A percentile compares a stretch with the other conserved stretches of the same genome.
phyloP scores from a whole-genome alignment of 2,113 vertebrate species.

The Apus apus region DNA sequence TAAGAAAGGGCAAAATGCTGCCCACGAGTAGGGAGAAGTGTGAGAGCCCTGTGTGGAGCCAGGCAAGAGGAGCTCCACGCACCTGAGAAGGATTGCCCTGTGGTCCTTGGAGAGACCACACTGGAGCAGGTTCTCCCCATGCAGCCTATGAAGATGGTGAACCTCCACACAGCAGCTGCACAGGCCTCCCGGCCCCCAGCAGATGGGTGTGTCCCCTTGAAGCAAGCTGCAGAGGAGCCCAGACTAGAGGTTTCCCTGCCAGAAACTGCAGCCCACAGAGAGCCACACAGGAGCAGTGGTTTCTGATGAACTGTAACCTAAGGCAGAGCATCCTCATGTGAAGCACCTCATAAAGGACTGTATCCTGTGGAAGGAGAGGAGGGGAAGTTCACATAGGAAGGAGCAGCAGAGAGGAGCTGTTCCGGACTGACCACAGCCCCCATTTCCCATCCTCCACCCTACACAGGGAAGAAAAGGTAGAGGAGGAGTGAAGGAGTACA shows the following conservation, averaged over 20 bases:
- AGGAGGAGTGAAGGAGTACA: not conserved
- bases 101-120: accelerated
- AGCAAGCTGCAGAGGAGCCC: not conserved
- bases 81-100: not conserved
- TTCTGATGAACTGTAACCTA: not conserved
- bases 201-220: not conserved
- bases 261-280: not conserved
- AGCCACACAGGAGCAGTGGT: not conserved
- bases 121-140: not conserved
- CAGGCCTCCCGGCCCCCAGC: not conserved
- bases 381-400: accelerated
- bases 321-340: accelerated
- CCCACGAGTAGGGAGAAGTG: accelerated
- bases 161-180: not conserved
- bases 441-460: no score
- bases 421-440: accelerated
- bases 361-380: not conserved
- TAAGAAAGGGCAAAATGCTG: not conserved
- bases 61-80: not conserved
- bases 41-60: accelerated
- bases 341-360: not conserved
- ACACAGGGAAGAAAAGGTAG: accelerated
- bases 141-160: accelerated
- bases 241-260: not conserved
- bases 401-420: not conserved